phyloP scores from a whole-genome alignment of 2,797 vertebrate species.

The Sitta carolinensis region DNA sequence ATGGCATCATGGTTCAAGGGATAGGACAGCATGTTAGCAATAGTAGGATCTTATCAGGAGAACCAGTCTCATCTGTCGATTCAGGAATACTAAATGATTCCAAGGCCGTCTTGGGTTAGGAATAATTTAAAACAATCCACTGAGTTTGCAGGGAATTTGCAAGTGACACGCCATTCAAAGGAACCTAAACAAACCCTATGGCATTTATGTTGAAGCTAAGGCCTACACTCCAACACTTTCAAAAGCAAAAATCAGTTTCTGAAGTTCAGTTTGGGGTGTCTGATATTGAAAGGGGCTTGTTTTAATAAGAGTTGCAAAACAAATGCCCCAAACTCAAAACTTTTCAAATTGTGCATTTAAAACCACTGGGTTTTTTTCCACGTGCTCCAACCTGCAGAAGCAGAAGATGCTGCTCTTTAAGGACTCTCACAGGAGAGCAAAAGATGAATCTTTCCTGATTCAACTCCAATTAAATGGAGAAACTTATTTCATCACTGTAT shows the following conservation, averaged over 20 bases:
- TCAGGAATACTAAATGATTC: background rate
- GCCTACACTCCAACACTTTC: background rate
- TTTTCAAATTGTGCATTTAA: background rate
- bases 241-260: background rate
- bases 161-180: background rate
- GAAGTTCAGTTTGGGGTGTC: background rate
- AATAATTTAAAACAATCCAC: background rate
- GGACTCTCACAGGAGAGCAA: background rate
- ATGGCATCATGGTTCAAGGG: background rate
- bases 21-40: background rate
- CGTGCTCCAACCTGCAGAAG: background rate
- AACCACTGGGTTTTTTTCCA: background rate
- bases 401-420: background rate
- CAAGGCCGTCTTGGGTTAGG: background rate
- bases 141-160: slow-evolving; percentile 6
- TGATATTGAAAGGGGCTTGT: background rate
- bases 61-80: background rate
- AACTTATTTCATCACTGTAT: background rate
- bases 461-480: background rate
- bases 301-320: background rate
- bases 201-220: background rate
- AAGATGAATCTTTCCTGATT: background rate
- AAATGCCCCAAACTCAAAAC: background rate
- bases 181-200: background rate
- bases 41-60: background rate